Base-by-base conservation (phyloP, 1,140 invertebrate species). In the Stegodyphus mimosarum region DNA sequence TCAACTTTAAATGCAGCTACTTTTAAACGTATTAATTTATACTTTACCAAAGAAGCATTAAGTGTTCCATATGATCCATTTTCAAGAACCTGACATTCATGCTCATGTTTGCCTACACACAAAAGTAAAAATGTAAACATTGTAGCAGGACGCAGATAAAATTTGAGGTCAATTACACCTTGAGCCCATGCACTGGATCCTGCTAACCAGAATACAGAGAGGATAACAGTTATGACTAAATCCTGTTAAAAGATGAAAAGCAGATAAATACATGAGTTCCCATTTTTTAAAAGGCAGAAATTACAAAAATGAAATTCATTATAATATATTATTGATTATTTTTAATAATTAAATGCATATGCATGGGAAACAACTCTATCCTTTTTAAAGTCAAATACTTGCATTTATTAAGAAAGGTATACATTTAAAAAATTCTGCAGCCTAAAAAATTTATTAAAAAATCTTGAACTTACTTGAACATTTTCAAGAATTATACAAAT, bases 131-230 rank as follows among this genome's bases (percentile, higher is more conserved):
- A 73, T 66, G 77, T 52, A 49, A 88, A 87, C 2, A 91, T 53
- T 17, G 87, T 88, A 10, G 87, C 80, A 7, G 91, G 90, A 89
- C 92, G 88, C 48, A 92, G 92, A 87, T 91, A 92, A 79, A 89
- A 89, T 89, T 94, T 93, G 15, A 94, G 88, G 77, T 92, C 92
- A 49, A 90, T 90, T n/a, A 94, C 89, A 77, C 93, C 93, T 88
- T 93, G 92, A 6, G 93, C 93, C 94, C 94, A 94, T 15, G 93
- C 94, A 81, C 93, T 92, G 78, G 93, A 93, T 67, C 92, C 92
- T 55, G 93, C 93, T 53, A 95, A 89, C 94, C 94, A 95, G 83
- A 94, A 91, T 49, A 94, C 89, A 49, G 92, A 91, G 77, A 94
- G 90, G 60, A 94, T 89, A 49, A 91, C 90, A 18, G 93, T 93